Base-by-base conservation (phyloP, 2,113 vertebrate species). In the Erinaceus europaeus region DNA sequence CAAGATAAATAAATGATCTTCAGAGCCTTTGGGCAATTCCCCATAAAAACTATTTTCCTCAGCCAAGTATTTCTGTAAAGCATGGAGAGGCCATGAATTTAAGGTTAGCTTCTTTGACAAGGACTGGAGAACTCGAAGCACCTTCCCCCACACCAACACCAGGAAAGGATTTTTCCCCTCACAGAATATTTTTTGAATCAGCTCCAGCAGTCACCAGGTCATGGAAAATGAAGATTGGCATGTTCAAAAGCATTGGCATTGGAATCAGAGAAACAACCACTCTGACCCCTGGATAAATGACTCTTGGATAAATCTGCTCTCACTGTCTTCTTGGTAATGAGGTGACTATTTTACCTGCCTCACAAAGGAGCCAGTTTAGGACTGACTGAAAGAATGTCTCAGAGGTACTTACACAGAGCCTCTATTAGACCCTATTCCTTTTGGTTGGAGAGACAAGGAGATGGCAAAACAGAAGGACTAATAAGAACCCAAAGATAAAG, bases 1-100 rank as follows among this genome's bases (percentile, higher is more conserved):
- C 90, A 90, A 90, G 86, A 94, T 87, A 89, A 94, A 94, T 79
- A 89, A 94, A 80, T 85, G 65, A 34, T 61, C 85, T 89, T 64
- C 48, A 14, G 44, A 86, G 79, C 75, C 86, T 74, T 75, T 10
- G 65, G 82, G 65, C 67, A 83, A 1, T 72, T 91, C 52, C 73
- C 84, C 86, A 85, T 79, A 75, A 93, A 93, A 86, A 44, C 71
- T 40, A 3, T 40, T 88, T 93, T 85, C 61, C 64, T 85, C 55
- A 25, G 75, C 71, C 53, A 84, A 57, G 38, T 9, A 40, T 71
- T 89, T 81, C 46, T 53, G 53, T 23, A 77, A n/a, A 89, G 38
- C 29, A 17, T 14, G 61, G 79, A 75, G 50, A 67, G 71, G 76
- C 65, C 34, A 14, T 82, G 90, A 57, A 55, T 52, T 69, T 82